phyloP scores from a whole-genome alignment of 2,888 invertebrate genomes.

The Dicroscelio sp. region DNA sequence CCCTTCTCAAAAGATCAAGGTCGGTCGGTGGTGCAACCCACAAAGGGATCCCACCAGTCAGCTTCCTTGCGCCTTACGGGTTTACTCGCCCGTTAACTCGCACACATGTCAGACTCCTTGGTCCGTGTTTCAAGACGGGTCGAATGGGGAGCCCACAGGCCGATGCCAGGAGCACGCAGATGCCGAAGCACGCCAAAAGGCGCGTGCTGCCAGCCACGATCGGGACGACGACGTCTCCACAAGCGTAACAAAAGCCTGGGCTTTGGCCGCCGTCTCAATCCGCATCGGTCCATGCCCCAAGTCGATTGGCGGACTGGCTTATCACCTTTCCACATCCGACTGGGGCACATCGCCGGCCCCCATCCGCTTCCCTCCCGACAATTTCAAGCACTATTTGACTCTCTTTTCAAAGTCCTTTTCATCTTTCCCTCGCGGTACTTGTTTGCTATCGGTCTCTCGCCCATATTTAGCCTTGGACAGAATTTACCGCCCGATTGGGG shows the following conservation, averaged over 20 bases:
- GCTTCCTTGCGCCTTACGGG: too few species aligned
- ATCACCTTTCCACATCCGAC: slow-evolving; percentile 85
- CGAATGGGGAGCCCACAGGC: too few species aligned
- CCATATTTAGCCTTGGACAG: slow-evolving; percentile 92
- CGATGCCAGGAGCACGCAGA: too few species aligned
- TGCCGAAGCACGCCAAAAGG: too few species aligned
- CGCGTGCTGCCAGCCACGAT: too few species aligned
- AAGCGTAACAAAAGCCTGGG: too few species aligned
- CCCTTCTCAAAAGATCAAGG: slow-evolving; percentile 90
- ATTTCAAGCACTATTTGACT: slow-evolving; percentile 91
- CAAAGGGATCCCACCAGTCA: slow-evolving; percentile 91
- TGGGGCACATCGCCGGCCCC: slow-evolving; percentile 91
- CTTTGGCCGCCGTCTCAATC: too few species aligned
- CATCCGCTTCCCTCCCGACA: slow-evolving; percentile 92
- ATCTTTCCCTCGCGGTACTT: slow-evolving; percentile 94
- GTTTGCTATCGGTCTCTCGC: slow-evolving; percentile 93
- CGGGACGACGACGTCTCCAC: too few species aligned
- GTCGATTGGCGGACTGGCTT: slow-evolving; percentile 73
- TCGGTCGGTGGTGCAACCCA: slow-evolving; percentile 92
- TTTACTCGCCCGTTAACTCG: too few species aligned
- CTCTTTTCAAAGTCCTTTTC: slow-evolving; percentile 94
- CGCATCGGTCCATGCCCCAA: too few species aligned
- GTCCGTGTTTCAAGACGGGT: too few species aligned
- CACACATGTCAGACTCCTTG: too few species aligned
- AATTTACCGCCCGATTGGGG: slow-evolving; percentile 83